Conservation (phyloP, 2,113 vertebrate genomes). For the Halcyon malimbica region DNA sequence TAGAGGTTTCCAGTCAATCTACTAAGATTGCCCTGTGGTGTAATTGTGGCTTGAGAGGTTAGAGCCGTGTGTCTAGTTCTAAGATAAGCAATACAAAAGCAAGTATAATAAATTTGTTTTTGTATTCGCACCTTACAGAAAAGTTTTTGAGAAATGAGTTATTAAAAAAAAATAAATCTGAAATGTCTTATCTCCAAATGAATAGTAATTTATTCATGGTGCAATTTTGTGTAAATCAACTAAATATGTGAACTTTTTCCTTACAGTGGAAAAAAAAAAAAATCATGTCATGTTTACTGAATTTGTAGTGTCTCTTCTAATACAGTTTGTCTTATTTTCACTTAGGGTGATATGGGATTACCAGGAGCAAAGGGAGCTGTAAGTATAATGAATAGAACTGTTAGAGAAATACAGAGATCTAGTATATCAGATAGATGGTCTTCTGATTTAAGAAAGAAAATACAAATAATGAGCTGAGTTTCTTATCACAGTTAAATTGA, state of each 20-base stretch:
- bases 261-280: background rate
- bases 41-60: background rate
- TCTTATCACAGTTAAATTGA: slow-evolving; percentile 2
- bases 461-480: background rate
- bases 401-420: background rate
- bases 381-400: slow-evolving; percentile 71
- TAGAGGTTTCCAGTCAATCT: background rate
- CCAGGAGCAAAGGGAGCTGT: slow-evolving; percentile 92
- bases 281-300: background rate
- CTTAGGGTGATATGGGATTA: slow-evolving; percentile 89
- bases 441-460: slow-evolving; percentile 23
- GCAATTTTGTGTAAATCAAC: background rate
- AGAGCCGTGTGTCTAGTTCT: background rate
- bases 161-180: background rate
- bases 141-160: background rate
- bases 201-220: background rate
- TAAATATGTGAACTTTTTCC: background rate
- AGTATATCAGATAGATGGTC: background rate
- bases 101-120: background rate
- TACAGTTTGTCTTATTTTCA: slow-evolving; percentile 37
- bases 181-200: background rate
- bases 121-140: background rate
- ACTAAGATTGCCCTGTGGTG: background rate
- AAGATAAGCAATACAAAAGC: background rate
- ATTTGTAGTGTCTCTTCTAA: slow-evolving; percentile 40